A percentile compares a stretch with the other conserved stretches of the same genome.
phyloP scores from a whole-genome alignment of 2,888 invertebrate species.

The Tipula confusa region DNA sequence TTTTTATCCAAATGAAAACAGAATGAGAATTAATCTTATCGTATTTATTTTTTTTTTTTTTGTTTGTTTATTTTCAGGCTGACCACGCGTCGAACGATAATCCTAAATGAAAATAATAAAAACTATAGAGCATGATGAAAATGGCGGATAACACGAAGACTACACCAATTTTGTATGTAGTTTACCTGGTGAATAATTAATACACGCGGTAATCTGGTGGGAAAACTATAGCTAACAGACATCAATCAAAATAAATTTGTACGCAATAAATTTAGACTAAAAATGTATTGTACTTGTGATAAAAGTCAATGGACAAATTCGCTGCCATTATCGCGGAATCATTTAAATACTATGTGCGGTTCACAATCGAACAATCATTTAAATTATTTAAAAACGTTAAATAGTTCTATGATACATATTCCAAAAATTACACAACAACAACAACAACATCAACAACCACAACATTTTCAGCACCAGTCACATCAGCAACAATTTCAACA shows the following conservation, averaged over 20 bases:
- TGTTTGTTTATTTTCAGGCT: not conserved
- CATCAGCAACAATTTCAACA: slow-evolving; percentile 9
- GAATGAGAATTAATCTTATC: not conserved
- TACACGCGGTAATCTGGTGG: not conserved
- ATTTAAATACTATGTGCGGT: not conserved
- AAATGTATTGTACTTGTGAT: slow-evolving; percentile 32
- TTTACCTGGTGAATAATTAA: not conserved
- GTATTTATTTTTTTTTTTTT: not conserved
- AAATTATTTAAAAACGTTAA: slow-evolving; percentile 28
- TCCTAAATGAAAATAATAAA: not conserved
- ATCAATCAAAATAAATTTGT: not conserved
- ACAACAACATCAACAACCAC: not conserved
- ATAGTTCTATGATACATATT: not conserved
- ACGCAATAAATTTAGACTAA: not conserved
- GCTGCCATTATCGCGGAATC: not conserved
- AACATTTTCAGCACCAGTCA: not conserved
- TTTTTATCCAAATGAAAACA: not conserved
- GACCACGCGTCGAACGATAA: not conserved
- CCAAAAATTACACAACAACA: slow-evolving; percentile 14
- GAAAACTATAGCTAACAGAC: not conserved
- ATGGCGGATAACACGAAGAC: not conserved
- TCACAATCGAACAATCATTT: not conserved
- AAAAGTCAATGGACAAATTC: slow-evolving; percentile 30
- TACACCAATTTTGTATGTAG: not conserved
- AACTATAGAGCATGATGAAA: not conserved